Base-by-base conservation (phyloP, 2,888 invertebrate genomes). In the Slavum lentiscoides region DNA sequence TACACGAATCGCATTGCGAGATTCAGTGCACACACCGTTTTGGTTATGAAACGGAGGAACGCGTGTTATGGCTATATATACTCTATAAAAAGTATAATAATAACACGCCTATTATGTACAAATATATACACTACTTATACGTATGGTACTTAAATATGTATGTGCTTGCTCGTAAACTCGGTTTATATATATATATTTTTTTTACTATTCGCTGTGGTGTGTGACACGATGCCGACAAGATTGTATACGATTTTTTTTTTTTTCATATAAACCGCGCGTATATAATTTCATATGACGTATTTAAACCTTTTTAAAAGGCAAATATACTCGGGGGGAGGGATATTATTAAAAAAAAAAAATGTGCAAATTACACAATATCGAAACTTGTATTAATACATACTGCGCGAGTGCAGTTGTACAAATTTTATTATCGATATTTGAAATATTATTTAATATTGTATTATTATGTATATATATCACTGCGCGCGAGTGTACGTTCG, bases 11-110 rank as follows among this genome's bases (percentile, higher is more conserved):
- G 8, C 30, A 37, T 69, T 73, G 55, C 17, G 37, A 55, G 55
- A 7, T 39, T 55, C 13, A 74, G 39, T 21, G 30, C 4, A 4
- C 4, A 30, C 30, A 74, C 21, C 4, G 55, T 55, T 74, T 55
- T 11, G 55, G 11, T 66, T 55, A 66, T 55, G 17, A 74, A 74
- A 66, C 19, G 39, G 53, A 74, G 39, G 53, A 74, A 58, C 55
- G 21, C 55, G 37, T 66, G 64, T 53, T 64, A 55, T 74, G 53
- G 37, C 21, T 74, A 55, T 49, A 62, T 3, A 30, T 30, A 30
- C 30, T 30, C 30, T 30, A 30, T 30, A 30, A 30, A 30, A 30
- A 30, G 30, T 30, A 30, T 30, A 30, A 15, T 49, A n/a, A 43
- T 61, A 61, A 23, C 23, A 61, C 11, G 13, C 11, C 13, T 49